Base-by-base conservation (phyloP, 2,113 vertebrate species). In the Nerophis ophidion region DNA sequence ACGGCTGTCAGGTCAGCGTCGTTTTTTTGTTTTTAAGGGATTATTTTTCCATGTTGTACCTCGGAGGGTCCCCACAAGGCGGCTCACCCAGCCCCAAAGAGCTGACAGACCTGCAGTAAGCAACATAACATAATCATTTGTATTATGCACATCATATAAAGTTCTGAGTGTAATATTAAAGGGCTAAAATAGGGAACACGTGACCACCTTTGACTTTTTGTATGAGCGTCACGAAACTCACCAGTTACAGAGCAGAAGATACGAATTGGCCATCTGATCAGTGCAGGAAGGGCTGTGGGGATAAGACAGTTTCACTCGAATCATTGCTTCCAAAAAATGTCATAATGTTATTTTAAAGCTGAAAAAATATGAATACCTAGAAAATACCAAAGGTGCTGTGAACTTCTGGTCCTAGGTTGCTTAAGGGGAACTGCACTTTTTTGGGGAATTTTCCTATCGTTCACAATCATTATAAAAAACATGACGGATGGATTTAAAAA, bases 211-310 rank as follows among this genome's bases (percentile, higher is more conserved):
- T 1, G 51, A 4, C 2, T 10, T 7, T 4, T 26, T 26, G 26
- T 26, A 26, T 26, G 26, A 26, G 26, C 26, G 2, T 26, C 1
- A 42, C 1, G 6, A 1, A 53, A 80, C 83, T 81, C 66, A 89
- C 88, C 88, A 15, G 86, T 82, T n/a, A 86, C 15, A 26, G 83
- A 79, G 64, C 84, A 89, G 66, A 90, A 80, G 17, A 85, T 9
- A 63, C 78, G 84, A 45, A 86, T 82, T 0, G 80, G 84, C 86
- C 87, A 87, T 47, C 81, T 77, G 68, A 89, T 84, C 54, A 88
- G 42, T 42, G 70, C 76, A 19, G 83, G 86, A 6, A 87, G 83
- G 0, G 81, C 84, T 89, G 75, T 34, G 33, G 67, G 11, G 57
- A 71, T 7, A 66, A 17, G 6, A 59, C 35, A 64, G 15, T n/a